phyloP scores from a whole-genome alignment of 30 jellyfish, hydroid and myxozoan genomes.

The Turritopsis rubra region DNA sequence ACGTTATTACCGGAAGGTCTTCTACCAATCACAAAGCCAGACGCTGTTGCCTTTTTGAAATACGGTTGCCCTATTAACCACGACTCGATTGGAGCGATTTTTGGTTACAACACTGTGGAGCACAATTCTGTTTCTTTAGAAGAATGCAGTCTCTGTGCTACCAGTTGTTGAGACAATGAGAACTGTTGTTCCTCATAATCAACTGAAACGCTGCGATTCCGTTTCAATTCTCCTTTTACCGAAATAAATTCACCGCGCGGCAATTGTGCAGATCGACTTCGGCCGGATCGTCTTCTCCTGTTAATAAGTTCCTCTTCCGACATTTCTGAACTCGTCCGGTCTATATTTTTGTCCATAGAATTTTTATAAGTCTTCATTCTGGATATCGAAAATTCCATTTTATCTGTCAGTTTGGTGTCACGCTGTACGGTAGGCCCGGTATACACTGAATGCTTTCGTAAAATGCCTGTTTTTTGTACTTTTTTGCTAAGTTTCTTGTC shows the following conservation, averaged over 20 bases:
- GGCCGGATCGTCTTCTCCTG: not conserved
- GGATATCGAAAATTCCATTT: not conserved
- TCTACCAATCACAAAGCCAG: too few relatives aligned
- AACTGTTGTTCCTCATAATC: conserved; percentile 4
- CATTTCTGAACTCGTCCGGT: conserved; percentile 6
- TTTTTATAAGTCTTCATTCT: conserved; percentile 7
- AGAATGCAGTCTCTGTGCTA: conserved; percentile 12
- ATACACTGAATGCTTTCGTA: not conserved
- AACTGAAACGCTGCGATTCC: not conserved
- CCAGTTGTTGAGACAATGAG: not conserved
- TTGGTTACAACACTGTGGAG: not conserved
- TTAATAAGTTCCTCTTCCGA: not conserved
- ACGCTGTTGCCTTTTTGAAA: too few relatives aligned
- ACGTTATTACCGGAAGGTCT: too few relatives aligned
- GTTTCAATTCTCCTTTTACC: not conserved
- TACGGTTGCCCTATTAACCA: too few relatives aligned
- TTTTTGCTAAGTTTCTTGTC: not conserved
- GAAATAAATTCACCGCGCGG: not conserved
- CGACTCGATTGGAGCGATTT: too few relatives aligned
- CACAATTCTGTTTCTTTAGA: not conserved
- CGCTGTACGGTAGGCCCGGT: not conserved
- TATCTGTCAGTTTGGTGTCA: not conserved
- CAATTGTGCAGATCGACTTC: conserved; percentile 12
- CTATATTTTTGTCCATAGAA: not conserved
- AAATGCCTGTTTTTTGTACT: not conserved